A percentile compares a stretch with the other conserved stretches of the same genome.
These are phyloP conservation scores for Trachelus tabidus DNA, from an alignment of 2,888 invertebrate genomes.

Conservation along the genomic window DNA sequence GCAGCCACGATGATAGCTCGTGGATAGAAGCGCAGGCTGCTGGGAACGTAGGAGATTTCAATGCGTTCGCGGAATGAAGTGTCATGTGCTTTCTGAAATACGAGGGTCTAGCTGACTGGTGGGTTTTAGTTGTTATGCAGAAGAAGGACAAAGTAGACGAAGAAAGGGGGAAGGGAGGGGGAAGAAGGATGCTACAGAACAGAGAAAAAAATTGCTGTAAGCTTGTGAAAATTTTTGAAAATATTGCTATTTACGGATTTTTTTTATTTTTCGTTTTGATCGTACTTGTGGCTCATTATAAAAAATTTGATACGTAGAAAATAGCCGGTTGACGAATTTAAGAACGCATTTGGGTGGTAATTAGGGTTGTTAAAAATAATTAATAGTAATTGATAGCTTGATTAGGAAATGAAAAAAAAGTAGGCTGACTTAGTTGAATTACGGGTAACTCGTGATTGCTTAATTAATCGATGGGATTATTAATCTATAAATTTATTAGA, in stretches of 20 bases:
- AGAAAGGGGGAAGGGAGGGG: too few species aligned
- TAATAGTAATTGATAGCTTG: too few species aligned
- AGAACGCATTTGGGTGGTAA: too few species aligned
- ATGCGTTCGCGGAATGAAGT: neutral
- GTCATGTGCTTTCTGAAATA: neutral
- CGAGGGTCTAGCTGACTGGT: neutral
- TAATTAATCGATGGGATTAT: neutral
- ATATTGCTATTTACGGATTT: neutral
- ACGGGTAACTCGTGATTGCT: neutral
- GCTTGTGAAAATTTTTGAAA: neutral
- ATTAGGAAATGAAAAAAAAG: too few species aligned
- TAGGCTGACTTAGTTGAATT: neutral
- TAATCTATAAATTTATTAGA: neutral
- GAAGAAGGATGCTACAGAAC: neutral
- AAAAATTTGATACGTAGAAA: too few species aligned
- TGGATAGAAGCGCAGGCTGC: neutral
- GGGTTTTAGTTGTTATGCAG: neutral
- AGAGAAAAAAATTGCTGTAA: neutral
- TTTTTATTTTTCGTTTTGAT: neutral
- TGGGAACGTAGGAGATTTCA: neutral
- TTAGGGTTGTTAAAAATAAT: too few species aligned
- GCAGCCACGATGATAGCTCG: neutral
- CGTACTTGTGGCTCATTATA: too few species aligned
- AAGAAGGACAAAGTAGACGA: neutral
- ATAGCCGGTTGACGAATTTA: too few species aligned